A percentile compares a stretch with the other conserved stretches of the same genome.
Evolutionary conservation across 2,888 invertebrate genomes (phyloP).

Genomic region (Drosophila longiperda): DNA sequence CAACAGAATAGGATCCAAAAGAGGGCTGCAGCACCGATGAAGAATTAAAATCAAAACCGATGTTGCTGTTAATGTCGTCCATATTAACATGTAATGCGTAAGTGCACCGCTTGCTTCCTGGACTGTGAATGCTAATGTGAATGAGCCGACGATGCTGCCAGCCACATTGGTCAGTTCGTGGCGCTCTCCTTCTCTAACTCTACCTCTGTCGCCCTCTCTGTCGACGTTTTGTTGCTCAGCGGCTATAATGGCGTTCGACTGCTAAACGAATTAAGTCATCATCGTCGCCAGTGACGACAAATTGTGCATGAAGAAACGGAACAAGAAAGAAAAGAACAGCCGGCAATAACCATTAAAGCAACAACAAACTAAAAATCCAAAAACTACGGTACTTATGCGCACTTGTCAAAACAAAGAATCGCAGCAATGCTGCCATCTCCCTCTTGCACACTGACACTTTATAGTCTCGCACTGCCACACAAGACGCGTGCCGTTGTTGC

Average conservation of each 20-base stretch:
- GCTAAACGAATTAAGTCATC: constrained; percentile 85
- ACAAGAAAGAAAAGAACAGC: constrained; percentile 13
- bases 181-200: not conserved
- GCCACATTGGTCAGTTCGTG: constrained; percentile 39
- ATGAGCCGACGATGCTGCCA: constrained; percentile 25
- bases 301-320: constrained; percentile 83
- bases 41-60: constrained; percentile 22
- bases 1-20: constrained; percentile 4
- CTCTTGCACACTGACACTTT: not conserved
- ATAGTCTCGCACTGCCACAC: constrained; percentile 32
- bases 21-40: constrained; percentile 22
- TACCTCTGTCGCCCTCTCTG: not conserved
- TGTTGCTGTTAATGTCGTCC: constrained; percentile 8
- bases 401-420: constrained; percentile 69
- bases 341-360: constrained; percentile 23
- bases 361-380: constrained; percentile 27
- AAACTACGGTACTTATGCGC: constrained; percentile 45
- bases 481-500: constrained; percentile 31
- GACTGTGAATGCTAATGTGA: constrained; percentile 42
- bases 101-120: constrained; percentile 11
- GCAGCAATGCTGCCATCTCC: constrained; percentile 20
- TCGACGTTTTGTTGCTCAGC: constrained; percentile 21
- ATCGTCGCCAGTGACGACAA: constrained; percentile 81
- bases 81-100: not conserved
- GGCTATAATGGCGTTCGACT: constrained; percentile 54